A percentile compares a stretch with the other conserved stretches of the same genome.
Conservation (phyloP, 30 jellyfish, hydroid and myxozoan species). For the Aurelia coerulea region DNA sequence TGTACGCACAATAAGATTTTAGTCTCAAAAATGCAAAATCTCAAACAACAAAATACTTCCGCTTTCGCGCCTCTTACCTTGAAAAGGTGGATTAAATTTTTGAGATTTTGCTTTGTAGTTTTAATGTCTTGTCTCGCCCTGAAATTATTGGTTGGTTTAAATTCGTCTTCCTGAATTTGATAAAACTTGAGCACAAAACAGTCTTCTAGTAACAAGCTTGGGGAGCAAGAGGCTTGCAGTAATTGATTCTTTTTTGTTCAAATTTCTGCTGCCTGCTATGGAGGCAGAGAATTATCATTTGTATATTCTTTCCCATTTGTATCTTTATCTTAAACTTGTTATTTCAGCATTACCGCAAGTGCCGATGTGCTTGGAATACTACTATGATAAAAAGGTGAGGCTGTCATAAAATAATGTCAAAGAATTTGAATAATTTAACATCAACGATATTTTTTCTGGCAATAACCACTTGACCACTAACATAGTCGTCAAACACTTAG, state of each 20-base stretch:
- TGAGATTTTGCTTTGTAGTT: too few species aligned
- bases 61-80: too few species aligned
- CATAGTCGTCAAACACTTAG: too few species aligned
- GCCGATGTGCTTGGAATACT: constrained; percentile 71
- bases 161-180: background rate
- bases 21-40: too few species aligned
- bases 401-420: background rate
- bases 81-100: too few species aligned
- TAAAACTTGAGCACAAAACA: background rate
- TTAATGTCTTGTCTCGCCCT: too few species aligned
- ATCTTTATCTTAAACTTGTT: background rate
- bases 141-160: too few species aligned
- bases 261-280: background rate
- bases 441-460: too few species aligned
- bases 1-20: too few species aligned
- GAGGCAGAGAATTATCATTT: background rate
- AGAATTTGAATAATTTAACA: background rate
- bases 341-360: constrained; percentile 62
- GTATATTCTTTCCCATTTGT: background rate
- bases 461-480: too few species aligned
- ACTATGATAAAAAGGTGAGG: constrained; percentile 57
- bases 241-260: background rate
- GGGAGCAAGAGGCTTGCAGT: background rate
- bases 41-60: too few species aligned
- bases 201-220: too few species aligned